Conservation (phyloP, 2,888 invertebrate species). For the Netelia inedita region DNA sequence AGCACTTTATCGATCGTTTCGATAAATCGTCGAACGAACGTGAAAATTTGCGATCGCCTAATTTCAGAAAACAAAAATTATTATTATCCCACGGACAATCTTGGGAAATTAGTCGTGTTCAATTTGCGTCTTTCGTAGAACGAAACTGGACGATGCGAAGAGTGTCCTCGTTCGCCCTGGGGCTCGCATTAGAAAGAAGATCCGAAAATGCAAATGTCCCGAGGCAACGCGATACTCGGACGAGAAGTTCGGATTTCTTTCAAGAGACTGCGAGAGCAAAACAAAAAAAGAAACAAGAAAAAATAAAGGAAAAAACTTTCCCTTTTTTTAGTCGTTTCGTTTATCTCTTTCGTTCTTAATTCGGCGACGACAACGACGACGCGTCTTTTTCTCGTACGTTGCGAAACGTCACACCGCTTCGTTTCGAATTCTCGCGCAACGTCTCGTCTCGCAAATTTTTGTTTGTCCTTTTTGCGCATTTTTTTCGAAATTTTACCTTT, state of each 20-base stretch:
- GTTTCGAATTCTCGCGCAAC: too few species aligned
- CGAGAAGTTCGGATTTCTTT: constrained; percentile 3
- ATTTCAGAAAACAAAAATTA: constrained; percentile 80
- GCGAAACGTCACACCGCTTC: too few species aligned
- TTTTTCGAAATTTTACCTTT: background rate
- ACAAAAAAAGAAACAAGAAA: background rate
- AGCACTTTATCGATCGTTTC: constrained; percentile 78
- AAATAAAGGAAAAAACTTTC: background rate
- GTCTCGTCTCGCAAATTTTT: background rate
- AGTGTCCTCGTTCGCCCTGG: constrained; percentile 76
- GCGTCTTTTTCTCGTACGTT: too few species aligned
- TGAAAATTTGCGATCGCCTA: constrained; percentile 81
- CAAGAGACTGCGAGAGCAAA: background rate
- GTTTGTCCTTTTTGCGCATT: background rate
- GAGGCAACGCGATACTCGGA: constrained; percentile 12
- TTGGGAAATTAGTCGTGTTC: constrained; percentile 81
- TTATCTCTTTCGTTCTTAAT: too few species aligned
- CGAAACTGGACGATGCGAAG: constrained; percentile 80
- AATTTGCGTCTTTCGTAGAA: constrained; percentile 80
- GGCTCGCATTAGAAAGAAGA: constrained; percentile 72
- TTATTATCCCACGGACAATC: constrained; percentile 81
- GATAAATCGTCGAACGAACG: constrained; percentile 79
- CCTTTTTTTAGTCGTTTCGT: too few species aligned
- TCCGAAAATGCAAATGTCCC: constrained; percentile 73
- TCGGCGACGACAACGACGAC: too few species aligned